phyloP scores from a whole-genome alignment of 1,140 invertebrate species.

The Drosophila nigromelanica region DNA sequence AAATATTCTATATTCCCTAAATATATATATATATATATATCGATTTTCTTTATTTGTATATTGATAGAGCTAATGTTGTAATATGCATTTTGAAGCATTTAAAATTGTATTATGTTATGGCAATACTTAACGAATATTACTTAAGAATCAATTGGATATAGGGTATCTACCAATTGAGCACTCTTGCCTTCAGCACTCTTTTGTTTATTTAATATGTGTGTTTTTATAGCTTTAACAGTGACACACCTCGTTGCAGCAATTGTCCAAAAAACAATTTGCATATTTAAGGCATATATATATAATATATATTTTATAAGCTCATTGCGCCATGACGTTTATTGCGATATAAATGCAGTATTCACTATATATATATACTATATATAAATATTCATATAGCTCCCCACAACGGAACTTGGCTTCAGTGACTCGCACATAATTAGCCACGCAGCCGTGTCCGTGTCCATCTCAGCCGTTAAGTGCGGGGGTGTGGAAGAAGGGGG shows the following conservation, averaged over 20 bases:
- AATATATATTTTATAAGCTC: constrained; percentile 32
- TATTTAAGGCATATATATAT: constrained; percentile 33
- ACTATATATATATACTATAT: constrained; percentile 15
- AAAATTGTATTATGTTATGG: no score
- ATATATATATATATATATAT: no score
- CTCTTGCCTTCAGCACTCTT: no score
- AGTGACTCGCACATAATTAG: constrained; percentile 53
- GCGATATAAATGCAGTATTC: constrained; percentile 29
- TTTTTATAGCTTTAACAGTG: constrained; percentile 4
- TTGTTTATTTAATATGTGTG: no score
- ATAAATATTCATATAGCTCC: constrained; percentile 1
- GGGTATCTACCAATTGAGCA: no score
- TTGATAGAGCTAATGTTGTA: no score
- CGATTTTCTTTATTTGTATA: no score
- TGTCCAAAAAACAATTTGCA: constrained; percentile 40
- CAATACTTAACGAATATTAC: no score
- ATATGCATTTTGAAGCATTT: no score
- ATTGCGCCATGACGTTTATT: constrained; percentile 53
- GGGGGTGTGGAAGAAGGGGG: not conserved
- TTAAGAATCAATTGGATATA: no score
- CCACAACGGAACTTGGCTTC: constrained; percentile 53
- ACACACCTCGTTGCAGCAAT: constrained; percentile 35
- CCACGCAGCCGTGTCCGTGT: constrained; percentile 40
- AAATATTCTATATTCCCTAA: no score
- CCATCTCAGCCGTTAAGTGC: constrained; percentile 9